Base-by-base conservation (phyloP, 1,140 invertebrate genomes). In the Mycetomoellerius zeteki region DNA sequence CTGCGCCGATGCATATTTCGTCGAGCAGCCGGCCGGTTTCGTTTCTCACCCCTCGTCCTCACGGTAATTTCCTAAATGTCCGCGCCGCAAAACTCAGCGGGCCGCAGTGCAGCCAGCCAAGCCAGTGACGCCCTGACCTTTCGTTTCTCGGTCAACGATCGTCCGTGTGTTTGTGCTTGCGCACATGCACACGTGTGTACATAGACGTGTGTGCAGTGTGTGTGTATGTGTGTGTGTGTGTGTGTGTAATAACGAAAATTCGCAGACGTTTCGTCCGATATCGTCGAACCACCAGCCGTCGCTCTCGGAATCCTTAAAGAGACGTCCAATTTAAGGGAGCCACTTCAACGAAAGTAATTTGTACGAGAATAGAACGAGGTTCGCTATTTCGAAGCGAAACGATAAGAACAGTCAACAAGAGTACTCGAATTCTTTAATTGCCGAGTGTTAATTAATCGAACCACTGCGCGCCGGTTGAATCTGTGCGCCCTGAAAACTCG, bases 131-230 rank as follows among this genome's bases (percentile, higher is more conserved):
- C 80, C 80, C 80, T 84, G 80, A 84, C 80, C 80, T 84, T 84
- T 84, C 80, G 80, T 84, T 84, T 84, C 80, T 84, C 80, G 80
- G 80, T 84, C 80, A 84, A 84, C 80, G 80, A 60, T 84, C 80
- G 80, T 84, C 80, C 80, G 69, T 84, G 80, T 84, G 80, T 60
- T 37, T 43, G 80, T 58, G 14, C 54, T 7, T 27, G 62, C 27
- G 47, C 6, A 3, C n/a, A n/a, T 5, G 19, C 19, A 19, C 14
- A n/a, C 5, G 30, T 6, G 16, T 8, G 54, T 5, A 16, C 10
- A 1, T 16, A 24, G 2, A 10, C 37, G 24, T 33, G 50, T 14
- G 5, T 10, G 16, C 1, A n/a, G 19, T 27, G 27, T 4, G 14
- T 19, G 4, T n/a, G 5, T 12, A 16, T 50, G 3, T 2, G 3